Evolutionary conservation across 2,888 invertebrate species (phyloP).

Genomic region (Drosophila neotestacea): DNA sequence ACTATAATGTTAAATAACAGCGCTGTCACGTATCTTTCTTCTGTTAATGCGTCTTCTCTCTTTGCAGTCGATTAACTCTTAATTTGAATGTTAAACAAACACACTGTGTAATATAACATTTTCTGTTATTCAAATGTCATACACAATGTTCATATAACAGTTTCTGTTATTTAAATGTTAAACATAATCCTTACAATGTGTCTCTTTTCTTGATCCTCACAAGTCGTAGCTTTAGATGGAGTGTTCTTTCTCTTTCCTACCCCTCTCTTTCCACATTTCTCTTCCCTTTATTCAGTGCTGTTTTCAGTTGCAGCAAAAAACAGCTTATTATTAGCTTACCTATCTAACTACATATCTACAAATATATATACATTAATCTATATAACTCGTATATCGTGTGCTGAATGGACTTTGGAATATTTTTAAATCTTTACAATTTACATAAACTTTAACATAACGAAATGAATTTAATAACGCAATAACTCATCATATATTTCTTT

Average conservation of each 20-base stretch:
- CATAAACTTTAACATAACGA: conserved; percentile 8
- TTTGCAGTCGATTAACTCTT: neutral
- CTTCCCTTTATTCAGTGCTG: neutral
- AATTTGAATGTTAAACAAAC: no score
- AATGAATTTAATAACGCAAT: conserved; percentile 54
- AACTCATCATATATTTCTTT: conserved; percentile 73
- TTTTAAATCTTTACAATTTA: conserved; percentile 5
- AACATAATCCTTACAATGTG: neutral
- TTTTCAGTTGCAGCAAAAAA: neutral
- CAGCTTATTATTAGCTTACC: conserved; percentile 3
- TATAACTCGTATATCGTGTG: conserved; percentile 12
- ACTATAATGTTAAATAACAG: neutral
- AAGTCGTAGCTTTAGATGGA: neutral
- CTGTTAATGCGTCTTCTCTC: neutral
- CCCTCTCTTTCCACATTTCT: neutral
- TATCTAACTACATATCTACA: neutral
- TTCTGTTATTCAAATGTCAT: neutral
- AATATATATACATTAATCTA: neutral
- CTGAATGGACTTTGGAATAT: conserved; percentile 25
- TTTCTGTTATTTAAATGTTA: neutral
- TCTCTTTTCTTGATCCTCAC: neutral
- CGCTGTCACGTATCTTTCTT: neutral
- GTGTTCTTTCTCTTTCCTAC: neutral
- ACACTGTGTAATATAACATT: neutral
- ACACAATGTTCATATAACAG: neutral